Percentiles rank a stretch among this genome's conserved stretches.
Conservation (phyloP, 2,113 vertebrate genomes). For the Danio rerio region GRCz12tu NC_133196.1:22509501-22510000, state of each 20-base stretch:
- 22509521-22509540: not conserved
- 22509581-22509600: not conserved
- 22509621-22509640: slow-evolving; percentile 34
- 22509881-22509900: slow-evolving; percentile 73
- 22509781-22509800: slow-evolving; percentile 61
- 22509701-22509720: not conserved
- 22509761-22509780: slow-evolving; percentile 53
- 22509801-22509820: slow-evolving; percentile 75
- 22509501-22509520: not conserved
- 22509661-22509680: slow-evolving; percentile 29
- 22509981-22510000: slow-evolving; percentile 63
- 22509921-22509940: slow-evolving; percentile 14
- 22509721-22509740: not conserved
- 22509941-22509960: slow-evolving; percentile 17
- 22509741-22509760: not conserved
- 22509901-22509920: slow-evolving; percentile 42
- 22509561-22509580: not conserved
- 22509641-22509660: slow-evolving; percentile 32
- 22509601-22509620: not conserved
- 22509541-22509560: slow-evolving; percentile 3
- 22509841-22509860: slow-evolving; percentile 72
- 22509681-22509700: slow-evolving; percentile 44
- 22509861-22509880: slow-evolving; percentile 75
- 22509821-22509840: slow-evolving; percentile 67
- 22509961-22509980: slow-evolving; percentile 56